Base-by-base conservation (phyloP, 2,113 vertebrate genomes). In the Tiliqua scincoides region DNA sequence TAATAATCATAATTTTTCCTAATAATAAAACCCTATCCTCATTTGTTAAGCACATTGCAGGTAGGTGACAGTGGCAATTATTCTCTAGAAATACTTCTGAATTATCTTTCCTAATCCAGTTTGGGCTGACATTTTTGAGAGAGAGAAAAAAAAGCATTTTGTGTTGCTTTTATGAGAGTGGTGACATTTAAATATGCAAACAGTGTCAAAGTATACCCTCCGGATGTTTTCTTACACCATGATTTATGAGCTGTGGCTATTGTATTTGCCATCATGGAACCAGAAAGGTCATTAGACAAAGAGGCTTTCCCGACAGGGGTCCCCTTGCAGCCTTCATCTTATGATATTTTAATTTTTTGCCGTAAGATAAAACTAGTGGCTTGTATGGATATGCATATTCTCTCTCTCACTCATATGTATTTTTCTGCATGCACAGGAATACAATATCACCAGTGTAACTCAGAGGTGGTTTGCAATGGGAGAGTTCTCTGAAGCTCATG, bases 101-200 rank as follows among this genome's bases (percentile, higher is more conserved):
- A 97, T 97, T 97, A 97, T 98, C 98, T 97, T 97, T 96, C 96
- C 95, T 93, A 95, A 96, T 97, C 94, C 96, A 95, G 91, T 71
- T 95, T 89, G 87, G 87, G 92, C 95, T 97, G 96, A 97, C 97
- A 97, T 97, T 97, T 96, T 95, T 97, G 95, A 96, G 94, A 95
- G 94, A 95, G 95, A 94, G 95, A 94, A 95, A 95, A 86, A 93
- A 95, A 93, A 92, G 23, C 90, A 92, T 95, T 96, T 92, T 96
- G 96, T 96, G 93, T 96, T 88, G 93, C 94, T 95, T 96, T 92
- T 89, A 92, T 90, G 96, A 97, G 92, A 85, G 15, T 89, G 94
- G 82, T 97, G 97, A 96, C 97, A 98, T 98, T 98, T 98, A 95
- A 96, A 97, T 94, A 96, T 94, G 96, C 95, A 95, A 94, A 97